Conservation (phyloP, 2,113 vertebrate species). For the Vidua macroura region DNA sequence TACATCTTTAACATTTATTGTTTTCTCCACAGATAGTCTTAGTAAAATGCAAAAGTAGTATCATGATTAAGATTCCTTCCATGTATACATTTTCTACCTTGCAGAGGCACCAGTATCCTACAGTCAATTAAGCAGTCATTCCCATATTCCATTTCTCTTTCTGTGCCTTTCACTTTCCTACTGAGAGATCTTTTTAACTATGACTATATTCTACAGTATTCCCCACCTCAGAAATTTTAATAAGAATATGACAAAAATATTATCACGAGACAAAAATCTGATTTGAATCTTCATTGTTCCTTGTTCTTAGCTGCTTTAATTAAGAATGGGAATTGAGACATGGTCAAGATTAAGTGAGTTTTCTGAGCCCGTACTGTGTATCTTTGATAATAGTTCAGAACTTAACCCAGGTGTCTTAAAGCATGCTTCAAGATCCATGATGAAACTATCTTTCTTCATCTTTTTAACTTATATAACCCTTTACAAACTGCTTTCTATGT, state of each 20-base stretch:
- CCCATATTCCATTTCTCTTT: background rate
- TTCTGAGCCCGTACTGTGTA: background rate
- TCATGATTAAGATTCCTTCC: background rate
- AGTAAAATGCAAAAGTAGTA: background rate
- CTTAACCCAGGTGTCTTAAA: background rate
- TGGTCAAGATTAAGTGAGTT: background rate
- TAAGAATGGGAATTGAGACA: slow-evolving; percentile 14
- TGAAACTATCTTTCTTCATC: background rate
- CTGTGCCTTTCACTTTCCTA: background rate
- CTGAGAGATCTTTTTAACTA: background rate
- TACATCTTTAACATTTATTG: background rate
- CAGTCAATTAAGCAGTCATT: background rate
- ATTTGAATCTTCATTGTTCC: background rate
- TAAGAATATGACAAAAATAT: background rate
- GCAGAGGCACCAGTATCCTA: background rate
- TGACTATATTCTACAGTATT: background rate
- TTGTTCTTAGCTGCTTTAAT: slow-evolving; percentile 7
- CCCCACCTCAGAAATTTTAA: background rate
- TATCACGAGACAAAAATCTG: background rate
- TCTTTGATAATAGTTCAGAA: background rate
- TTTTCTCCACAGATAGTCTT: background rate
- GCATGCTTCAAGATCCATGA: background rate
- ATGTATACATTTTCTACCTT: background rate
- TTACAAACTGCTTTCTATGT: background rate
- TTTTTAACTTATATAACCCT: background rate